phyloP scores from a whole-genome alignment of 2,797 vertebrate genomes.

The Melopsittacus undulatus region DNA sequence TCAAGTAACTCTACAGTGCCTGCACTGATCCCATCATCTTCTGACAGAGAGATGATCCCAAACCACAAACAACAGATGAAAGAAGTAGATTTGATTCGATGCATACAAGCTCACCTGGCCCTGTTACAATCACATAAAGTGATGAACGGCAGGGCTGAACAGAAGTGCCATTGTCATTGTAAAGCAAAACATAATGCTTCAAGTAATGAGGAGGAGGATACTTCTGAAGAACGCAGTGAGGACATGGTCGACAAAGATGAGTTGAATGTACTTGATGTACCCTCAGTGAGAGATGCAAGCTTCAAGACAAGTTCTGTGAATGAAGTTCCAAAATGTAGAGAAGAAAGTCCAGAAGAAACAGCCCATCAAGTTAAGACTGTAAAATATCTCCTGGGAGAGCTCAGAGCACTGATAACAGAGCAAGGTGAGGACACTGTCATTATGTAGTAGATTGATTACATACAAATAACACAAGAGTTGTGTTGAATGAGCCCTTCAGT shows the following conservation, averaged over 20 bases:
- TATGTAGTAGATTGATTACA: not conserved
- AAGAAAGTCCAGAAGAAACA: slow-evolving; percentile 60
- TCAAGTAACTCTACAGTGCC: slow-evolving; percentile 3
- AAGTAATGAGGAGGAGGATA: slow-evolving; percentile 19
- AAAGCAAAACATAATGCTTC: not conserved
- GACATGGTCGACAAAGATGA: slow-evolving; percentile 50
- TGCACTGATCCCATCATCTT: not conserved
- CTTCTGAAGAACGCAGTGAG: slow-evolving; percentile 50
- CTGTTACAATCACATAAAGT: slow-evolving; percentile 61
- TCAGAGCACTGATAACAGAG: slow-evolving; percentile 77
- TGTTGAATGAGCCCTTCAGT: not conserved
- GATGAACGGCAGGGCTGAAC: slow-evolving; percentile 22
- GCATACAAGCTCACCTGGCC: slow-evolving; percentile 73
- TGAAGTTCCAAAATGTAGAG: slow-evolving; percentile 57
- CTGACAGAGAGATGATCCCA: slow-evolving; percentile 33
- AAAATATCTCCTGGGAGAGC: slow-evolving; percentile 84
- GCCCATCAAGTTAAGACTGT: slow-evolving; percentile 74
- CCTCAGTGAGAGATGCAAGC: slow-evolving; percentile 59
- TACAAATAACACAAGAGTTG: not conserved
- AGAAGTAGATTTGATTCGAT: slow-evolving; percentile 71
- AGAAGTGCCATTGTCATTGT: not conserved
- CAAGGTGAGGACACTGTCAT: slow-evolving; percentile 68
- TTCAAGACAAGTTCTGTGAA: slow-evolving; percentile 59
- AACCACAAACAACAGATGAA: slow-evolving; percentile 38
- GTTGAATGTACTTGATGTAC: not conserved